phyloP scores from a whole-genome alignment of 2,113 vertebrate species.

The Callocephalon fimbriatum region DNA sequence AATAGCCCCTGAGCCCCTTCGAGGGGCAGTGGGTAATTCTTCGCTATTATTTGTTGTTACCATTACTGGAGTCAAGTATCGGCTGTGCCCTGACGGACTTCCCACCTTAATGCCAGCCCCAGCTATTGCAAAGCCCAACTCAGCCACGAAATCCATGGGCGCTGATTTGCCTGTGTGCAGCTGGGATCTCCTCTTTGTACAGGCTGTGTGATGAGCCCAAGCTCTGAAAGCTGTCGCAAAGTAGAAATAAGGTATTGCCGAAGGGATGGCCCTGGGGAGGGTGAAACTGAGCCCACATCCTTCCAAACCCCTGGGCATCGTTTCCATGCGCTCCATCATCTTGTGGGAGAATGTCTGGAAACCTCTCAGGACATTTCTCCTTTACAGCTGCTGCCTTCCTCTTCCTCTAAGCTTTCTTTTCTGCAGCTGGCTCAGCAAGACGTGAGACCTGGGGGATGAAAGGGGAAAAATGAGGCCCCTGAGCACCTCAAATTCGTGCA shows the following conservation, averaged over 20 bases:
- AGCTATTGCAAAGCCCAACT: background rate
- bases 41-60: background rate
- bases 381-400: background rate
- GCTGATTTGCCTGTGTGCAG: background rate
- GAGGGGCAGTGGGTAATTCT: background rate
- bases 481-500: background rate
- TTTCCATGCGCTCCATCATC: rapidly evolving
- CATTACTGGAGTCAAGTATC: background rate
- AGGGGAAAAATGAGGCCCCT: background rate
- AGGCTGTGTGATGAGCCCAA: background rate
- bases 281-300: background rate
- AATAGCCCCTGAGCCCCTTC: background rate
- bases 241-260: background rate
- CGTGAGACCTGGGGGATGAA: background rate
- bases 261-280: background rate
- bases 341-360: background rate
- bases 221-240: background rate
- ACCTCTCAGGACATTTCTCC: background rate
- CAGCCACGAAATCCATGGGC: background rate
- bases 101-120: background rate
- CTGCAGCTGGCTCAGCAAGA: background rate
- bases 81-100: background rate
- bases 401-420: background rate
- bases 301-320: background rate
- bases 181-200: background rate